These are phyloP conservation scores for Ceramica pisi DNA, from an alignment of 2,888 invertebrate genomes.

Conservation along the genomic window DNA sequence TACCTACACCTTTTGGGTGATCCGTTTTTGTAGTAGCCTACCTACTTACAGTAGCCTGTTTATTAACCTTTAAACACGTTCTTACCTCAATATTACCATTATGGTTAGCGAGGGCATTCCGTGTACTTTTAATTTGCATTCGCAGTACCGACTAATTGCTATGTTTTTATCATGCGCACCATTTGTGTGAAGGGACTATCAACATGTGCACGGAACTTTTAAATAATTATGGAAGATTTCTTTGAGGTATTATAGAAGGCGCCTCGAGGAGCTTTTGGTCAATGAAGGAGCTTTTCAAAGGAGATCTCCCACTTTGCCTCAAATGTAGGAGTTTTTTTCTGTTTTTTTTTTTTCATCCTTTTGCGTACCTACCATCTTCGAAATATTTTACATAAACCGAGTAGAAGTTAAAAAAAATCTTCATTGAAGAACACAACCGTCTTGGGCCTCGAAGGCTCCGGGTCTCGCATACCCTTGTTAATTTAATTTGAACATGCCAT, in stretches of 20 bases:
- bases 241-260: too few species aligned
- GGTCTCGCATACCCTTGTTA: slow-evolving; percentile 81
- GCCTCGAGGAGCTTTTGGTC: too few species aligned
- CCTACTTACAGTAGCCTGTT: slow-evolving; percentile 4
- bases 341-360: neutral
- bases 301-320: too few species aligned
- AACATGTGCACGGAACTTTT: slow-evolving; percentile 4
- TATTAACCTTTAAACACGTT: slow-evolving; percentile 35
- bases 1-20: neutral
- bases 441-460: slow-evolving; percentile 75
- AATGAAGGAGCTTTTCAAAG: too few species aligned
- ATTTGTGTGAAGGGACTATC: slow-evolving; percentile 31
- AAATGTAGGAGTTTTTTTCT: too few species aligned
- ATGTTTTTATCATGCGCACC: slow-evolving; percentile 42
- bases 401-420: slow-evolving; percentile 29
- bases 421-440: slow-evolving; percentile 70
- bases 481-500: slow-evolving; percentile 86
- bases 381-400: slow-evolving; percentile 10
- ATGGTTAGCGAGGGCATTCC: slow-evolving; percentile 12
- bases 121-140: slow-evolving; percentile 55
- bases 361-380: neutral
- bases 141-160: slow-evolving; percentile 44
- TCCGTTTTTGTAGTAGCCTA: neutral
- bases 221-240: too few species aligned
- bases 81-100: slow-evolving; percentile 26